Conservation (phyloP, 2,888 invertebrate genomes). For the Plebejus anna region DNA sequence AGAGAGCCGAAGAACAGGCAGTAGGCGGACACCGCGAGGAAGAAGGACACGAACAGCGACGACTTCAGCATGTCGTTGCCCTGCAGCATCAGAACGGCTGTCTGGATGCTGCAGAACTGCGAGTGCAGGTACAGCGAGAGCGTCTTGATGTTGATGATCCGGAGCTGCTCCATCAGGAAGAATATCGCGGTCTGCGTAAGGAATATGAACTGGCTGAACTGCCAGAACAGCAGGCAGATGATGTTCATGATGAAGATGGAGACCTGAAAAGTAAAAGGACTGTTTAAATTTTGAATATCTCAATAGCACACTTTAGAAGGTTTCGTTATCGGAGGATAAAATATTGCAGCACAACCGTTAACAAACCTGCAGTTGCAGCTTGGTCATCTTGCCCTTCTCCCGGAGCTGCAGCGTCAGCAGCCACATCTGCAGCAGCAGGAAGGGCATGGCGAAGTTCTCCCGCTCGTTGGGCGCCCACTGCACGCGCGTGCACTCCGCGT, state of each 20-base stretch:
- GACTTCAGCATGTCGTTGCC: conserved; percentile 72
- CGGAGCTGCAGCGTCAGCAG: conserved; percentile 80
- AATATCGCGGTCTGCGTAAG: conserved; percentile 87
- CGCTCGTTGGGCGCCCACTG: conserved; percentile 92
- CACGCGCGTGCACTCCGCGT: conserved; percentile 89
- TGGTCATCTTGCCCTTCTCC: conserved; percentile 43
- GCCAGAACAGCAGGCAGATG: conserved; percentile 83
- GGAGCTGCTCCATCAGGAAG: conserved; percentile 83
- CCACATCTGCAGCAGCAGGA: conserved; percentile 87
- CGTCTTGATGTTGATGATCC: conserved; percentile 66
- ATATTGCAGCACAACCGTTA: no score
- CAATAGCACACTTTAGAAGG: background rate
- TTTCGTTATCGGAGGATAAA: background rate
- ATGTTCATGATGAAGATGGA: conserved; percentile 61
- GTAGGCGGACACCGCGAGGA: conserved; percentile 60
- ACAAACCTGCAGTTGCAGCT: conserved; percentile 44
- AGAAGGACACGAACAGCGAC: conserved; percentile 71
- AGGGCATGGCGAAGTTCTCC: conserved; percentile 92
- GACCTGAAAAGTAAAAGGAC: conserved; percentile 51
- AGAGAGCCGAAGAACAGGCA: conserved; percentile 59
- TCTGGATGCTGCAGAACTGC: conserved; percentile 66
- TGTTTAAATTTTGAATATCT: background rate
- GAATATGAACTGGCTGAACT: conserved; percentile 91
- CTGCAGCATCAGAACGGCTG: conserved; percentile 61
- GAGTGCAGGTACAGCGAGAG: conserved; percentile 62